Base-by-base conservation (phyloP, 2,888 invertebrate genomes). In the Chesias legatella region DNA sequence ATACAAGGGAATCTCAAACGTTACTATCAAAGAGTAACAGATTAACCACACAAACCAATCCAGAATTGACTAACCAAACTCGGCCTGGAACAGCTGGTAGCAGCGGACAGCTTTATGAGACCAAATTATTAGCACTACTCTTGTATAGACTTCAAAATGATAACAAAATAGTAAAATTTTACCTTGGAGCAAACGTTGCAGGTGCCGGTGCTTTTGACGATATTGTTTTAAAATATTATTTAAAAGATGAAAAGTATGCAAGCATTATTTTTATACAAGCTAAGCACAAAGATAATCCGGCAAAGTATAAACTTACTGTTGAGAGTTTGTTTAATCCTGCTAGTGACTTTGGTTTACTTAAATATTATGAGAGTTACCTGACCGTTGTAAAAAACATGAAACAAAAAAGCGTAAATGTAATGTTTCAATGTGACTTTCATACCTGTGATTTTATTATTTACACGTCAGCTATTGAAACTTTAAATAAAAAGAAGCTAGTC, bases 141-240 rank as follows among this genome's bases (percentile, higher is more conserved):
- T 13, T 33, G 11, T 21, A 21, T 25, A 33, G 40, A 34, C 29
- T 29, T 11, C 10, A 33, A 6, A 27, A 49, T 49, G 7, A 61
- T 56, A n/a, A 11, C 3, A 5, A 29, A 9, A 30, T 40, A 29
- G 25, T 11, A 6, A 4, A 24, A 9, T 40, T 40, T 40, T 40
- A 34, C 10, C 11, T 43, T 7, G 43, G 33, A 7, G 8, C 29
- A n/a, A 43, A 43, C 17, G 34, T 59, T 3, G 37, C 43, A 1
- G 43, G 28, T 3, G 29, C 60, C 9, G 62, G 58, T 4, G 61
- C 55, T 30, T 54, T 62, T 22, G 62, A 62, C 45, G 62, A 62
- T 21, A 53, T 60, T 7, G 22, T 51, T 21, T 53, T 61, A 3
- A 59, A 43, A 13, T 61, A 58, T 29, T 23, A 27, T 20, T 45